Evolutionary conservation across 2,797 vertebrate genomes (phyloP), one percentile per base, ranked within the genome.

Genomic region (Pipistrellus kuhlii): DNA sequence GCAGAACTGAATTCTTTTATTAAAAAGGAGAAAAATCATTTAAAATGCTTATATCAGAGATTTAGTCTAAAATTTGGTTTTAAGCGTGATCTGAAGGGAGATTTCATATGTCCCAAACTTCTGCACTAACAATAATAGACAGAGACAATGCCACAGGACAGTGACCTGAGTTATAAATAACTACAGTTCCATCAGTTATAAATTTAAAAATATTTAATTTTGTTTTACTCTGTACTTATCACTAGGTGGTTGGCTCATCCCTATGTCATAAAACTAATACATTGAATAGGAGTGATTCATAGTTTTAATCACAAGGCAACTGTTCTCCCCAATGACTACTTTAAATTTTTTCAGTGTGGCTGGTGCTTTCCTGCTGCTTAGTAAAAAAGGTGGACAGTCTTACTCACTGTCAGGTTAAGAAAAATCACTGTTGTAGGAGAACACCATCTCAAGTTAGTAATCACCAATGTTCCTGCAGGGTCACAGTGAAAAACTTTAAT

Each of bases 351-450:
- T 66, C 48, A 69, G 18, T 44, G 55, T 64, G 41, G 41, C 25
- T 82, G 38, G 17, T 71, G 91, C 72, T 30, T 93, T 20, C 25
- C 59, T 88, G 23, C 8, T 78, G 44, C 73, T 90, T 35, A 38
- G 62, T 90, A 88, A 85, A 95, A 95, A 30, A 21, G 35, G 30
- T 69, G 73, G 44, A 18, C 32, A 55, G 38, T 53, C 85, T 59
- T 51, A 75, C 15, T 82, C 35, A 80, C 27, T 48, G 23, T 62
- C 59, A n/a, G 4, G 20, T 72, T 48, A 38, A 46, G 81, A 71
- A 73, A 90, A 21, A 30, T 27, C 5, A 59, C 23, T 75, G 27
- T 48, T 51, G 41, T 14, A 78, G 88, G 44, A 96, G 85, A 88
- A 69, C 18, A 25, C 20, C 80, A 53, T 68, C 25, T 93, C 53